Percentiles rank a stretch among this genome's conserved stretches.
Evolutionary conservation across 2,888 invertebrate species (phyloP).

Genomic region (Dendrolimus pini): DNA sequence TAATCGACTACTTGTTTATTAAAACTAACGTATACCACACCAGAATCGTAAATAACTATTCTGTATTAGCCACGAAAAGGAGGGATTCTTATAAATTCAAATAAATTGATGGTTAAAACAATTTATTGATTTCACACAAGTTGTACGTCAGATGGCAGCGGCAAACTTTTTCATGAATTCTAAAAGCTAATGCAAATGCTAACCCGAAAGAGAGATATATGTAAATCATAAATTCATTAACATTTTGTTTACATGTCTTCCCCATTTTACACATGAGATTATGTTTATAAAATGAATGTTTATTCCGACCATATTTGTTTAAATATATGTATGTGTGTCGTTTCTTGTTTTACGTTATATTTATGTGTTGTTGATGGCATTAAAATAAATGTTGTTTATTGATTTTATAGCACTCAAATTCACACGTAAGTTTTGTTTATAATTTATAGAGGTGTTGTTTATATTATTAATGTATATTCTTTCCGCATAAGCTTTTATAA

Average conservation of each 20-base stretch:
- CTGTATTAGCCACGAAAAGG: too few species aligned
- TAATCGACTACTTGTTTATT: too few species aligned
- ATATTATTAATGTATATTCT: constrained; percentile 5
- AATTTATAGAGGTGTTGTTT: background rate
- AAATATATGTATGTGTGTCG: background rate
- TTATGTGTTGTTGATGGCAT: background rate
- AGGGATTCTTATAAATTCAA: too few species aligned
- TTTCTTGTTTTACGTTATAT: background rate
- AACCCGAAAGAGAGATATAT: too few species aligned
- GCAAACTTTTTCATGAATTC: too few species aligned
- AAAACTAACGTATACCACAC: too few species aligned
- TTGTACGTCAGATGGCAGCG: too few species aligned
- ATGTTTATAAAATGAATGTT: background rate
- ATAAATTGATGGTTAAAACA: too few species aligned
- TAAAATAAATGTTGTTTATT: constrained; percentile 16
- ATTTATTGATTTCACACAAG: too few species aligned
- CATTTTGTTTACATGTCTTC: background rate
- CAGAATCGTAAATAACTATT: too few species aligned
- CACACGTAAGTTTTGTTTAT: background rate
- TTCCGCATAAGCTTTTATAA: background rate
- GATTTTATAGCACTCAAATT: constrained; percentile 1
- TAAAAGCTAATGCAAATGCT: too few species aligned
- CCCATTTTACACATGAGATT: background rate
- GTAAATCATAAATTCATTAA: too few species aligned
- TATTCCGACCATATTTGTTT: background rate